Evolutionary conservation across 1,140 invertebrate genomes (phyloP), one percentile per base, ranked within the genome.

Genomic region (Triops cancriformis): DNA sequence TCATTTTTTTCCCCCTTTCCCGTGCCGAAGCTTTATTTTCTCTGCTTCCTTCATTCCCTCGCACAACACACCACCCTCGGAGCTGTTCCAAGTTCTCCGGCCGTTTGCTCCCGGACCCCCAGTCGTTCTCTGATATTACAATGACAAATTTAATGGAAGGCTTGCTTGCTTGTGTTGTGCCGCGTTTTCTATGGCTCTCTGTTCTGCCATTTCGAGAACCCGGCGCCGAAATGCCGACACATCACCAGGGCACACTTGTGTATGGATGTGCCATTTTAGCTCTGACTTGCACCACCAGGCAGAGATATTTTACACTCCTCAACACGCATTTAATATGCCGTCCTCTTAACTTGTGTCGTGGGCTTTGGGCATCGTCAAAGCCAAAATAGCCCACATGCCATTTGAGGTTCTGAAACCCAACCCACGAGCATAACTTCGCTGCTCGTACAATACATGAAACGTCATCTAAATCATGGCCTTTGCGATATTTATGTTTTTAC

Each of bases 81-180:
- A 64, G 51, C 51, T 23, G 51, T 18, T 64, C 51, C 51, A 64
- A 64, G 51, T 64, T 64, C 51, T 64, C 51, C 51, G 51, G 51
- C 51, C 51, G 51, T 64, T 64, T 64, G 51, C 51, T 64, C 51
- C 51, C 51, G n/a, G 51, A 64, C 51, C 51, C 51, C 51, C 51
- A 64, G 51, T 64, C 51, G 51, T 64, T 64, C 51, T 64, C 51
- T 64, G 51, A 64, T 64, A 64, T 64, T 64, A 64, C 51, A 64
- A 64, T 64, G 51, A 64, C 51, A 64, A 64, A 64, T 64, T 64
- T 64, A 64, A 64, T 64, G 51, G 51, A 64, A 64, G 51, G 51
- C 51, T 64, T 64, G 51, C 51, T 64, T 64, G 51, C 51, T 64
- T 64, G 51, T 64, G 51, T 64, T 64, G 51, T 64, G 51, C 51